A percentile compares a stretch with the other conserved stretches of the same genome.
Conservation (phyloP, 2,797 vertebrate species). For the Lithobates sylvaticus region DNA sequence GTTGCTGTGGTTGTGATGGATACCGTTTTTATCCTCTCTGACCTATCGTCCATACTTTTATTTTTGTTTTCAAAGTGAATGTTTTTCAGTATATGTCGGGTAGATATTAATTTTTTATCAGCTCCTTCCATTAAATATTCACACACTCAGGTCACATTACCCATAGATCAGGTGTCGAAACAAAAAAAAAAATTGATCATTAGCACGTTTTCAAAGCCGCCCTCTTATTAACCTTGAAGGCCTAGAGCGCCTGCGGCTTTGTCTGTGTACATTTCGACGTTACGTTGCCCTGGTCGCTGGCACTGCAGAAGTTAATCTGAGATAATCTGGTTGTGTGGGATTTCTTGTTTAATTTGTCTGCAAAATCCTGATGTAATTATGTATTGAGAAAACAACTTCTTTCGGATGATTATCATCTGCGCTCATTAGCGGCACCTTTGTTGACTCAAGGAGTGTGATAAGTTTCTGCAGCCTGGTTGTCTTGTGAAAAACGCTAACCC, state of each 20-base stretch:
- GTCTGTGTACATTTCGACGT: neutral
- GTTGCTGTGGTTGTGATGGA: no score
- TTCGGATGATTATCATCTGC: conserved; percentile 25
- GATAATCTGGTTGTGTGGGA: neutral
- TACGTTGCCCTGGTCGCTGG: neutral
- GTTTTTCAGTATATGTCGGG: neutral
- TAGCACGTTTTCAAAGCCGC: neutral
- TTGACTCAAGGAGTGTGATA: conserved; percentile 19
- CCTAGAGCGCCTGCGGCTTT: no score
- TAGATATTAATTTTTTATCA: conserved; percentile 29
- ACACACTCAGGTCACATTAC: neutral
- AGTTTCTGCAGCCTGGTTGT: conserved; percentile 12
- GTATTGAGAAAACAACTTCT: neutral
- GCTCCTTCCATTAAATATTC: conserved; percentile 19
- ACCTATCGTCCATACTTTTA: no score
- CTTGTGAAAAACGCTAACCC: conserved; percentile 27
- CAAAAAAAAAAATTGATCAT: neutral
- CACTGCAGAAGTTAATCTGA: neutral
- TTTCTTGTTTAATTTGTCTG: conserved; percentile 11
- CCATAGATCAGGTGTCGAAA: neutral
- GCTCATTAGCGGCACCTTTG: conserved; percentile 30
- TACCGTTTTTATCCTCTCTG: no score
- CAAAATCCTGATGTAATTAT: conserved; percentile 20
- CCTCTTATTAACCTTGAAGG: neutral
- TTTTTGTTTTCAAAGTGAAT: no score